Evolutionary conservation across 2,888 invertebrate species (phyloP).

Genomic region (Rutpela maculata): DNA sequence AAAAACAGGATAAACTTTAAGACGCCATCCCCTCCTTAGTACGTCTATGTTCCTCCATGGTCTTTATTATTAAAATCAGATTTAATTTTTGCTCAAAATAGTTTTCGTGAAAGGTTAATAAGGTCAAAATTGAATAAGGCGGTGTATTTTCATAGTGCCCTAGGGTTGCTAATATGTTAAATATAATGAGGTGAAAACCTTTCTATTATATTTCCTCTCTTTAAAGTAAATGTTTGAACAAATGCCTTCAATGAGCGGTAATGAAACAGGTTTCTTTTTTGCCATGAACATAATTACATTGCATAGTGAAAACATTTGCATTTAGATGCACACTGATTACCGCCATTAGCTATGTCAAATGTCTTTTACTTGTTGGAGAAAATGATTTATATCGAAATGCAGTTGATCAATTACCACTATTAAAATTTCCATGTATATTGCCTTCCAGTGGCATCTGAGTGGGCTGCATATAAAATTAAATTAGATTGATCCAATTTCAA

Average conservation of each 20-base stretch:
- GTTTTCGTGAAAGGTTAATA: no score
- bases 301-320: conserved; percentile 36
- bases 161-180: not conserved
- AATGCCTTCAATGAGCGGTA: not conserved
- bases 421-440: conserved; percentile 44
- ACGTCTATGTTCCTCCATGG: no score
- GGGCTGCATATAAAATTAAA: conserved; percentile 20
- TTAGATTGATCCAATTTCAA: conserved; percentile 32
- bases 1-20: no score
- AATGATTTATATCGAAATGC: conserved; percentile 40
- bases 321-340: conserved; percentile 47
- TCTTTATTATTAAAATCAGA: no score
- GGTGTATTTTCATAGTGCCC: not conserved
- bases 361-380: conserved; percentile 34
- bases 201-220: not conserved
- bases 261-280: not conserved
- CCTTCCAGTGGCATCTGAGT: conserved; percentile 30
- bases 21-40: no score
- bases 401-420: conserved; percentile 29
- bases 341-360: conserved; percentile 29
- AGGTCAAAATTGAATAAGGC: no score
- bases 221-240: not conserved
- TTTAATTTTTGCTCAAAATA: no score
- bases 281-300: conserved; percentile 17
- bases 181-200: not conserved